These are phyloP conservation scores for Symphodus melops DNA, from an alignment of 2,113 vertebrate species.

Conservation along the genomic window DNA sequence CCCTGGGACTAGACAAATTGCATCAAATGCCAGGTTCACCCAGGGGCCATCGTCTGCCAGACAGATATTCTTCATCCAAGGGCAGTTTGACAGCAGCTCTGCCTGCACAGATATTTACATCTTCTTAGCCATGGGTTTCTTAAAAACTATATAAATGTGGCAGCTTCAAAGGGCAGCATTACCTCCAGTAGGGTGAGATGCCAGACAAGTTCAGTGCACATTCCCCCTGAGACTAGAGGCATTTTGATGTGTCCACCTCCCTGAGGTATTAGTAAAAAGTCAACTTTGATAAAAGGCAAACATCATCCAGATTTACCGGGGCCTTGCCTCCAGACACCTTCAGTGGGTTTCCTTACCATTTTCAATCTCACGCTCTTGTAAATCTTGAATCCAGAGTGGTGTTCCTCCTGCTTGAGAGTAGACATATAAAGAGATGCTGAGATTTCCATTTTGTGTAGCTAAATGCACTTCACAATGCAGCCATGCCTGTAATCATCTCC, in stretches of 20 bases:
- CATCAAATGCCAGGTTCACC: slow-evolving; percentile 76
- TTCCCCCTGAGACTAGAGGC: slow-evolving; percentile 65
- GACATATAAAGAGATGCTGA: slow-evolving; percentile 43
- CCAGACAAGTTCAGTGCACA: slow-evolving; percentile 69
- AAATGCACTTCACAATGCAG: slow-evolving; percentile 54
- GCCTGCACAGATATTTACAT: slow-evolving; percentile 59
- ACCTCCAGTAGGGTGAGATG: slow-evolving; percentile 45
- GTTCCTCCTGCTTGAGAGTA: slow-evolving; percentile 40
- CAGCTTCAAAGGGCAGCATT: slow-evolving; percentile 58
- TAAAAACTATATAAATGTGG: slow-evolving; percentile 36
- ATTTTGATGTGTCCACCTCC: slow-evolving; percentile 66
- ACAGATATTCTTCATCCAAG: slow-evolving; percentile 67
- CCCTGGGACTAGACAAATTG: slow-evolving; percentile 64
- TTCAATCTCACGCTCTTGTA: slow-evolving; percentile 57
- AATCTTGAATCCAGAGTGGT: slow-evolving; percentile 36
- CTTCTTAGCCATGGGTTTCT: slow-evolving; percentile 40
- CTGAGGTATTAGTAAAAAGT: slow-evolving; percentile 73
- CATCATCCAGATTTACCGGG: slow-evolving; percentile 46
- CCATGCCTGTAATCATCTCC: slow-evolving; percentile 58
- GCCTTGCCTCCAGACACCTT: slow-evolving; percentile 52
- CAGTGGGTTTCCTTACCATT: slow-evolving; percentile 48
- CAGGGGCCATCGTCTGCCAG: slow-evolving; percentile 57
- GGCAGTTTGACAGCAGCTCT: slow-evolving; percentile 53
- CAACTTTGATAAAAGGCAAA: slow-evolving; percentile 77
- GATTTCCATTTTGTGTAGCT: slow-evolving; percentile 42